phyloP scores from a whole-genome alignment of 2,888 invertebrate genomes.

The Nomada goodeniana region DNA sequence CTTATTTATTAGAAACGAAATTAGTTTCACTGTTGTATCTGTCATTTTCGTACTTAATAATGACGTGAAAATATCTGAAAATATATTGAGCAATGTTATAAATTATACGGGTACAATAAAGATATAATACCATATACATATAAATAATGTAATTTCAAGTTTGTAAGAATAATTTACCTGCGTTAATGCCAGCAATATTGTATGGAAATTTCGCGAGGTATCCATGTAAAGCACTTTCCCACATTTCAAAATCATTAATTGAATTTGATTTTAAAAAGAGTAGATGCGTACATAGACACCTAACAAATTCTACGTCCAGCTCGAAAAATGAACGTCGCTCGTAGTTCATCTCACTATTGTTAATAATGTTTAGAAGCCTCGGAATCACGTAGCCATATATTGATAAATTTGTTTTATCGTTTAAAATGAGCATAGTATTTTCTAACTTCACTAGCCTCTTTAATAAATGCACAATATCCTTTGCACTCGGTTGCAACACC shows the following conservation, averaged over 20 bases:
- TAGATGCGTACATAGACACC: conserved; percentile 68
- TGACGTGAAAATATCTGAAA: conserved; percentile 72
- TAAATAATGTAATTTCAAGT: conserved; percentile 6
- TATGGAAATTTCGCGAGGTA: conserved; percentile 88
- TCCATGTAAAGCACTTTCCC: conserved; percentile 86
- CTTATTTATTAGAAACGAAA: conserved; percentile 86
- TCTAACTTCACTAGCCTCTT: conserved; percentile 83
- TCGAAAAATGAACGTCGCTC: conserved; percentile 35
- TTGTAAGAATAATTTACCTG: conserved; percentile 84
- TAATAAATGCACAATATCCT: conserved; percentile 85
- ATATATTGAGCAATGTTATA: conserved; percentile 12
- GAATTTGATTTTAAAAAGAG: conserved; percentile 67
- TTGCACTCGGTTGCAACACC: conserved; percentile 79
- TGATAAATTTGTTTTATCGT: conserved; percentile 84
- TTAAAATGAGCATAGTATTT: conserved; percentile 82
- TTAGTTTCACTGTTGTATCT: conserved; percentile 85
- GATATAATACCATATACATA: conserved; percentile 9
- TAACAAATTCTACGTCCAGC: conserved; percentile 68
- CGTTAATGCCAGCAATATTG: conserved; percentile 85
- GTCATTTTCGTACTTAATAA: conserved; percentile 68
- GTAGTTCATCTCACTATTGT: conserved; percentile 79
- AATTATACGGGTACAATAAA: conserved; percentile 10
- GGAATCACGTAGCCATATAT: conserved; percentile 86
- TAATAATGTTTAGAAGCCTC: conserved; percentile 86
- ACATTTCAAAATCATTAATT: conserved; percentile 81